Percentiles rank a stretch among this genome's conserved stretches.
Conservation (phyloP, 1,140 invertebrate genomes). For the Drosophila trapezifrons region DNA sequence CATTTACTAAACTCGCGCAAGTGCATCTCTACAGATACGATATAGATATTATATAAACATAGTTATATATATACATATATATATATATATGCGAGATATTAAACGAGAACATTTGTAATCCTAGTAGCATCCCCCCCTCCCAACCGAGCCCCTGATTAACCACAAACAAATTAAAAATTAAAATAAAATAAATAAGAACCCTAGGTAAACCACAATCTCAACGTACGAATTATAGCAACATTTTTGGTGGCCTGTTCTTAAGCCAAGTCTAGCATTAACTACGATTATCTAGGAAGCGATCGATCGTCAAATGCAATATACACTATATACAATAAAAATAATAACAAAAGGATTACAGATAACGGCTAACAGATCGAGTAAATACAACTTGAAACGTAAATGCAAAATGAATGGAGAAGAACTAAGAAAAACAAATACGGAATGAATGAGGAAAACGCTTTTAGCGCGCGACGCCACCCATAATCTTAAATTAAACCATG, state of each 20-base stretch:
- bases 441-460: conserved; percentile 57
- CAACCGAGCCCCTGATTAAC: conserved; percentile 3
- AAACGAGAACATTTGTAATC: conserved; percentile 36
- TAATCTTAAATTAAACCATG: conserved; percentile 49
- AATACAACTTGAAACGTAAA: background rate
- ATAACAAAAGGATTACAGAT: conserved; percentile 1
- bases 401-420: background rate
- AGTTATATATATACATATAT: conserved; percentile 24
- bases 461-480: conserved; percentile 76
- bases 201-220: conserved; percentile 16
- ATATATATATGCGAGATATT: conserved; percentile 33
- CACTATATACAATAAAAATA: conserved; percentile 38
- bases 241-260: conserved; percentile 50
- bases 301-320: conserved; percentile 43
- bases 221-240: conserved; percentile 24
- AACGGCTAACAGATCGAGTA: conserved; percentile 1
- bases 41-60: conserved; percentile 50
- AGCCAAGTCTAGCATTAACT: conserved; percentile 47
- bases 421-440: background rate
- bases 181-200: conserved; percentile 11
- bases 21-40: conserved; percentile 47
- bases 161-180: background rate
- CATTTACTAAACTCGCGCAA: conserved; percentile 55
- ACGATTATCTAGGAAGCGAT: conserved; percentile 39
- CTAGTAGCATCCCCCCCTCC: conserved; percentile 23